Base-by-base conservation (phyloP, 2,888 invertebrate species). In the Oegoconia quadripuncta region DNA sequence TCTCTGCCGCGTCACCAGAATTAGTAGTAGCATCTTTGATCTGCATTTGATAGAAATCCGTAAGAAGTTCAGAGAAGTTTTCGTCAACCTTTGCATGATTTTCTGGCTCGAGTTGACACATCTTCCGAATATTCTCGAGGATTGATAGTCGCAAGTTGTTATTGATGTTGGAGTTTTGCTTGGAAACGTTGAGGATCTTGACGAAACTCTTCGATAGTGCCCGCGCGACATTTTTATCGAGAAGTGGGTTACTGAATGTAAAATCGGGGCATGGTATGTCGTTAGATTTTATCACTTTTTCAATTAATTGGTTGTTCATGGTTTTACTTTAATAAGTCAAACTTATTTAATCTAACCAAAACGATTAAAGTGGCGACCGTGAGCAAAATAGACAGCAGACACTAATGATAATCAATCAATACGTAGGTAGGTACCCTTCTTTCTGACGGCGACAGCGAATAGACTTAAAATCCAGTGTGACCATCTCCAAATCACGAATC, bases 121-220 rank as follows among this genome's bases (percentile, higher is more conserved):
- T 49, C 54, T 72, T 77, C 23, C 77, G 61, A 37, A 86, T 72
- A 43, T 74, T 74, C 50, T 75, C 65, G 11, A 86, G 42, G 37
- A 83, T 59, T 6, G 74, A 62, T 9, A 59, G 36, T 6, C 80
- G 61, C 33, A 83, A 46, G 41, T 72, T 78, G 33, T 63, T 72
- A 41, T 75, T 75, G 1, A 68, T 48, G 29, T 64, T 70, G 1
- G 64, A 56, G 47, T 65, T 72, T 39, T 67, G 59, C 34, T 64
- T 57, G 9, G 78, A 68, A 18, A 66, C 50, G 4, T 62, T 64
- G 1, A 86, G 59, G 34, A 82, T 73, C 46, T 76, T 76, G 1
- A 86, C 59, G 37, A 83, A 76, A 57, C 80, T 79, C 45, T 65
- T 79, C 1, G 84, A 68, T 13, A 84, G 55, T 3, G 70, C 67